These are phyloP conservation scores for Pseudopleuronectes americanus DNA, from an alignment of 2,797 vertebrate genomes.

Conservation along the genomic window DNA sequence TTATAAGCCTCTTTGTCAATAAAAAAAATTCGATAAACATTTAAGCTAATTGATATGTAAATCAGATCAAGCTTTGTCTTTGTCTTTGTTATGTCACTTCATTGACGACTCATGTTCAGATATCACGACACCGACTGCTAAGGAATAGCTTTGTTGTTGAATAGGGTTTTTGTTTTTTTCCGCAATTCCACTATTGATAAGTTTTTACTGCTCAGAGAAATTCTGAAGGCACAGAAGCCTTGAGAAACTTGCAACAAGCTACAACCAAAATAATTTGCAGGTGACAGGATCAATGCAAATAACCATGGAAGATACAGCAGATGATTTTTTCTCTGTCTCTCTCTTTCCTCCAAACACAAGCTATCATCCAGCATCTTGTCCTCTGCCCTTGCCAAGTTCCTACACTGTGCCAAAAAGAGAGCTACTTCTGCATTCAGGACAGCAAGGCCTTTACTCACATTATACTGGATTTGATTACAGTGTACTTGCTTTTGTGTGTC, in stretches of 20 bases:
- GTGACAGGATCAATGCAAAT: constrained; percentile 38
- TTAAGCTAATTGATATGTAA: too few species aligned
- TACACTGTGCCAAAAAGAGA: constrained; percentile 63
- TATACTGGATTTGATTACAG: constrained; percentile 71
- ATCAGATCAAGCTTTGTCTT: too few species aligned
- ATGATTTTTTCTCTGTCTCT: constrained; percentile 15
- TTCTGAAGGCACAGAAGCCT: neutral
- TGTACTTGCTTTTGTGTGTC: constrained; percentile 44
- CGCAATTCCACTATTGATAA: too few species aligned
- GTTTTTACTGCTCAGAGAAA: too few species aligned
- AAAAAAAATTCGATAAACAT: too few species aligned
- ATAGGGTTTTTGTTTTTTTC: too few species aligned
- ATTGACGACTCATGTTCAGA: too few species aligned
- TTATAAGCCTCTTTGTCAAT: too few species aligned
- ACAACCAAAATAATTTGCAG: constrained; percentile 6
- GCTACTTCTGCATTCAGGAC: constrained; percentile 64
- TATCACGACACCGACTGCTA: neutral
- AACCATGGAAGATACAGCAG: constrained; percentile 32
- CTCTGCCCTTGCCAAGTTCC: constrained; percentile 67
- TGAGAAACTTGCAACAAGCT: neutral
- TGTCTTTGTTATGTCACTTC: too few species aligned
- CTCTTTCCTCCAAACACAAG: constrained; percentile 41
- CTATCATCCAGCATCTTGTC: constrained; percentile 58
- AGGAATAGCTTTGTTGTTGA: too few species aligned
- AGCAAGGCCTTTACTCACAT: constrained; percentile 58